These are phyloP conservation scores for Diplosoma virens DNA, from an alignment of 23 tunicate species.

Conservation along the genomic window DNA sequence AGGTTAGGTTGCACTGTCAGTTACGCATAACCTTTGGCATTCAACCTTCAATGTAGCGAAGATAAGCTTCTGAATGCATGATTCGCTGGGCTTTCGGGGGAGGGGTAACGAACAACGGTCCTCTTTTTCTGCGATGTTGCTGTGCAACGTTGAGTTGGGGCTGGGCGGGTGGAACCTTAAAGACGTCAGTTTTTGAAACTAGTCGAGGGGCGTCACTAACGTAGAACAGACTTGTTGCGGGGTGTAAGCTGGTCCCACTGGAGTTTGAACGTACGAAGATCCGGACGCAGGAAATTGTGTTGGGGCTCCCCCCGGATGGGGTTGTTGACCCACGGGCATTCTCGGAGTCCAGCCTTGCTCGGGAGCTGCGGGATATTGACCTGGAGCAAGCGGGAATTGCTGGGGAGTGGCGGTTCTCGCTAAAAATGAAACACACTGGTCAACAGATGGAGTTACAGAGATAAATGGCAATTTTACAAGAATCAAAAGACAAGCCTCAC, in stretches of 20 bases:
- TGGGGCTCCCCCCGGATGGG: background rate
- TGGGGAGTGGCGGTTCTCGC: conserved; percentile 18
- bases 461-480: background rate
- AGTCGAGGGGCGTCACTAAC: background rate
- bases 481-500: background rate
- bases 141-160: conserved; percentile 49
- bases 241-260: background rate
- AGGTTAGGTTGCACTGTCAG: background rate
- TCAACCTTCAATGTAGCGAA: conserved; percentile 79
- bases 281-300: background rate
- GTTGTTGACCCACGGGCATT: conserved; percentile 15
- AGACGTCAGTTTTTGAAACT: background rate
- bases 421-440: background rate
- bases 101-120: conserved; percentile 90
- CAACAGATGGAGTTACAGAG: background rate
- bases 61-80: conserved; percentile 93
- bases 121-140: conserved; percentile 58
- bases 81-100: conserved; percentile 91
- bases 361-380: conserved; percentile 20
- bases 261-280: conserved; percentile 31
- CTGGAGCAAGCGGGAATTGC: conserved; percentile 26
- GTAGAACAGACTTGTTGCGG: background rate
- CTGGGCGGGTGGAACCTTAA: conserved; percentile 10
- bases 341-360: conserved; percentile 5
- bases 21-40: background rate